Evolutionary conservation across 2,888 invertebrate species (phyloP).

Genomic region (Trissolcus japonicus): DNA sequence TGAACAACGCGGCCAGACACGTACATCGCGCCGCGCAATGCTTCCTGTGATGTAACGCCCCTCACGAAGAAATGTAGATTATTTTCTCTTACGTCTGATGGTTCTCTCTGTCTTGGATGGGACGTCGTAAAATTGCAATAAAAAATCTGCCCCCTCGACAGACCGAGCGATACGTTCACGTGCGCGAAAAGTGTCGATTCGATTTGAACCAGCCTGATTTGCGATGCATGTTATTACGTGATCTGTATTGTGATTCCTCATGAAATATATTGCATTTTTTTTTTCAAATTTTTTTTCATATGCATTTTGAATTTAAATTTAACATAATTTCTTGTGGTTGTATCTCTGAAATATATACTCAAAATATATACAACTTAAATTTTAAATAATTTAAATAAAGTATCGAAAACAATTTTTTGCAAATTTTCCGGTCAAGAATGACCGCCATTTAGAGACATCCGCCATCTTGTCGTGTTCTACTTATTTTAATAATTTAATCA

Average conservation of each 20-base stretch:
- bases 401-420: no score
- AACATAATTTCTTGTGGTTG: no score
- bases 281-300: conserved; percentile 15
- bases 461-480: no score
- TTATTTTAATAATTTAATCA: no score
- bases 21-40: conserved; percentile 45
- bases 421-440: no score
- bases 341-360: no score
- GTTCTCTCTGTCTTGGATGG: conserved; percentile 44
- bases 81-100: conserved; percentile 47
- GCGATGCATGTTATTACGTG: conserved; percentile 38
- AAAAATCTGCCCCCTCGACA: conserved; percentile 37
- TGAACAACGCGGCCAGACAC: conserved; percentile 34
- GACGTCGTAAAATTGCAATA: conserved; percentile 54
- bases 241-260: conserved; percentile 26
- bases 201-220: conserved; percentile 44
- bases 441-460: no score
- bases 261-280: conserved; percentile 37
- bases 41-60: conserved; percentile 52
- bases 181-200: conserved; percentile 21
- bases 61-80: conserved; percentile 53
- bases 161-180: conserved; percentile 13
- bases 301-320: not conserved
- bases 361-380: no score
- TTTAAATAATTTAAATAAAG: no score